Percentiles rank a stretch among this genome's conserved stretches.
Conservation (phyloP, 2,113 vertebrate genomes). For the Hipposideros armiger region DNA sequence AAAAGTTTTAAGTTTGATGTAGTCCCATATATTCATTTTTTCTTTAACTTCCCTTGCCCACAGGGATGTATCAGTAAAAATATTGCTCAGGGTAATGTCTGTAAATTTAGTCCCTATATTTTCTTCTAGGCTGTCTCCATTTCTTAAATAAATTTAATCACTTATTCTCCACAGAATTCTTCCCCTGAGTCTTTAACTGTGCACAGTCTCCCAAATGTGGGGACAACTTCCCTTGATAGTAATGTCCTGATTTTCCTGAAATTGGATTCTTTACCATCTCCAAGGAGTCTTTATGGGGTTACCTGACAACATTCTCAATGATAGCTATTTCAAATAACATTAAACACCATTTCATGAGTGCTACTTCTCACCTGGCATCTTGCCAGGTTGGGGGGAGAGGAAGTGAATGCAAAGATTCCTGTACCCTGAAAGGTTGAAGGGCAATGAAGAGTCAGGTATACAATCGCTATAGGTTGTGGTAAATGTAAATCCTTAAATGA, state of each 20-base stretch:
- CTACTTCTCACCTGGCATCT: background rate
- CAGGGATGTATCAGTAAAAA: no score
- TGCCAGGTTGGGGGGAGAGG: background rate
- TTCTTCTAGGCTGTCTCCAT: background rate
- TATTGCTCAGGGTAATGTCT: no score
- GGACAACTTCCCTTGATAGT: background rate
- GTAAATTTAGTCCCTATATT: no score
- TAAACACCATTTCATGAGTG: background rate
- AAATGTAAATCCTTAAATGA: background rate
- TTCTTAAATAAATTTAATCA: background rate
- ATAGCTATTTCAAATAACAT: conserved; percentile 21
- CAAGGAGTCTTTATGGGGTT: background rate
- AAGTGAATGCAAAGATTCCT: background rate
- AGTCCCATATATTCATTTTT: no score
- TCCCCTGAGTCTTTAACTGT: background rate
- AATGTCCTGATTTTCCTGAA: conserved; percentile 3
- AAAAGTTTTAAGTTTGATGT: no score
- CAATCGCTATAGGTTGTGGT: background rate
- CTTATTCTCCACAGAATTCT: background rate
- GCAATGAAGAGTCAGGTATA: background rate
- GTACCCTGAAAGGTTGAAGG: background rate
- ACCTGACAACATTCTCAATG: background rate
- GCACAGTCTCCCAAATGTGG: background rate
- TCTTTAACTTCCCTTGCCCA: no score
- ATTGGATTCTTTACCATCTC: background rate